Conservation (phyloP, 2,888 invertebrate species). For the Lithophane socia region DNA sequence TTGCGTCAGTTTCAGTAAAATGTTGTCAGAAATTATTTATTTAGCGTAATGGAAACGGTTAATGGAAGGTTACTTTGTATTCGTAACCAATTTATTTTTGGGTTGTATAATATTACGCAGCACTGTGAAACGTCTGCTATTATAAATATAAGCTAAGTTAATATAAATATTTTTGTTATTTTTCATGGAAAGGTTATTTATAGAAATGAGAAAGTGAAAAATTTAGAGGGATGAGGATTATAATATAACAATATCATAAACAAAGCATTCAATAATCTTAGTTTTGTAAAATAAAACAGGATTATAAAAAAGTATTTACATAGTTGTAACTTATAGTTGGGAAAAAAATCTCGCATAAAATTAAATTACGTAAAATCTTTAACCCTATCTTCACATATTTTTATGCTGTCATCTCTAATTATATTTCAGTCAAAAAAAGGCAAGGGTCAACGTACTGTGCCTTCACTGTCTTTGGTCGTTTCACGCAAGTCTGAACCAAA, state of each 20-base stretch:
- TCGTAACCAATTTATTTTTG: slow-evolving; percentile 36
- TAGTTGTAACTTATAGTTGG: too few relatives aligned
- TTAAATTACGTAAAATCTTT: not conserved
- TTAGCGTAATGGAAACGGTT: slow-evolving; percentile 43
- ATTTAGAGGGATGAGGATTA: not conserved
- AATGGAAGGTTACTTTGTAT: slow-evolving; percentile 19
- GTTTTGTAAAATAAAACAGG: not conserved
- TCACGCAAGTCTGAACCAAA: slow-evolving; percentile 1
- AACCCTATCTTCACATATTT: not conserved
- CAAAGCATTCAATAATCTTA: not conserved
- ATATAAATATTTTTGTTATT: slow-evolving; percentile 3
- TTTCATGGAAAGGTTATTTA: not conserved
- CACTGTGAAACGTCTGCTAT: not conserved
- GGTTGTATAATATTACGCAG: not conserved
- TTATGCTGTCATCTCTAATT: not conserved
- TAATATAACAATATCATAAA: not conserved
- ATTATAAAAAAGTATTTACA: not conserved
- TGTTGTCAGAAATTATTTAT: slow-evolving; percentile 57
- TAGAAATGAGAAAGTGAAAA: not conserved
- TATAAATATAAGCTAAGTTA: too few relatives aligned
- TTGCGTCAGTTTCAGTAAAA: slow-evolving; percentile 40
- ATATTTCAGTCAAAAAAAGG: not conserved
- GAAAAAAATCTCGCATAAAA: not conserved
- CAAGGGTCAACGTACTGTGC: slow-evolving; percentile 20
- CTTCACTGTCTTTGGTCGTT: slow-evolving; percentile 2